Evolutionary conservation across 2,113 vertebrate genomes (phyloP).

Genomic region (Carassius gibelio): DNA sequence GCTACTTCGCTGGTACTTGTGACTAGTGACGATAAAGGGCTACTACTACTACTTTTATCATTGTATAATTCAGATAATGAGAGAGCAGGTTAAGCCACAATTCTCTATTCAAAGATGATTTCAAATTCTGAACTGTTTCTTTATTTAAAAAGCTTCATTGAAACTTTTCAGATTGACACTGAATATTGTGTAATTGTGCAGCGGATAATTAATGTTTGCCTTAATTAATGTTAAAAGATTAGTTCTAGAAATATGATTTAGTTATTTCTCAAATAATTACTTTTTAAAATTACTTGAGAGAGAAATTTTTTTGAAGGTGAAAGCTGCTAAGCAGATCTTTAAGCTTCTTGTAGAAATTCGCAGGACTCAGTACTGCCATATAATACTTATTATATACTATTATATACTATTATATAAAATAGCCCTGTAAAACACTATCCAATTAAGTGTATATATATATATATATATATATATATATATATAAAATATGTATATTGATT

Average conservation of each 20-base stretch:
- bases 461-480: no score
- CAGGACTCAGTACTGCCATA: neutral
- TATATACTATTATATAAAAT: no score
- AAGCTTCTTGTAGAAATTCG: no score
- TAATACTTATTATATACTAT: no score
- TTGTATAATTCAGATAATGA: neutral
- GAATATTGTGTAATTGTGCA: slow-evolving; percentile 8
- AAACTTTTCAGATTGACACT: neutral
- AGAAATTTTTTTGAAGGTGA: neutral
- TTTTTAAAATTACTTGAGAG: neutral
- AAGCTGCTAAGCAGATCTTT: no score
- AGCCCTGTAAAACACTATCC: no score
- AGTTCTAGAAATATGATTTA: neutral
- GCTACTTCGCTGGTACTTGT: neutral
- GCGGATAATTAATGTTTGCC: neutral
- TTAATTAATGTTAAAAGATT: neutral
- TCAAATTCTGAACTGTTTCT: neutral
- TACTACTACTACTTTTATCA: neutral
- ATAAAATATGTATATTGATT: no score
- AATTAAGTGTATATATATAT: no score
- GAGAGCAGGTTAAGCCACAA: neutral
- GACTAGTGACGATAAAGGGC: no score
- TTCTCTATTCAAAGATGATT: slow-evolving; percentile 5
- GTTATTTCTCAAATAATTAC: neutral
- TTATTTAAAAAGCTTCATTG: neutral